These are phyloP conservation scores for Andrena hattorfiana DNA, from an alignment of 2,888 invertebrate genomes.

Conservation along the genomic window DNA sequence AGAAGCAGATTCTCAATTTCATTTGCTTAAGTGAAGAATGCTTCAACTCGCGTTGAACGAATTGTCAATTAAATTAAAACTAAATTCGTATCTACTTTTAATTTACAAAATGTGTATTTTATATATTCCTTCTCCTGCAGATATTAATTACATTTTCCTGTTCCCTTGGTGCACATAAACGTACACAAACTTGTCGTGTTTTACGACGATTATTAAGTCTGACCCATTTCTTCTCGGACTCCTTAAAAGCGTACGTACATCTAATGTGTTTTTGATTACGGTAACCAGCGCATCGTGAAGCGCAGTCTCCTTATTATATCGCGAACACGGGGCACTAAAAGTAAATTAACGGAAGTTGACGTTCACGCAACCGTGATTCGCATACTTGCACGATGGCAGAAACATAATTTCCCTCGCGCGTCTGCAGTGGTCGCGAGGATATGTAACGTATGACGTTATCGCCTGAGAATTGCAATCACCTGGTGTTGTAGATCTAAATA, in stretches of 20 bases:
- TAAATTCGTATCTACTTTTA: not conserved
- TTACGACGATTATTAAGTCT: not conserved
- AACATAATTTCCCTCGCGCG: slow-evolving; percentile 24
- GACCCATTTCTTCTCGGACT: slow-evolving; percentile 6
- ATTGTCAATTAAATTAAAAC: too few relatives aligned
- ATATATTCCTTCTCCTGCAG: not conserved
- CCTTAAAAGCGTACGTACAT: slow-evolving; percentile 2
- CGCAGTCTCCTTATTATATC: slow-evolving; percentile 18
- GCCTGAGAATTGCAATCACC: not conserved
- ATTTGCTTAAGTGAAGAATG: too few relatives aligned
- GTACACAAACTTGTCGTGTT: not conserved
- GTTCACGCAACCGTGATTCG: slow-evolving; percentile 55
- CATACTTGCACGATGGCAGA: slow-evolving; percentile 42
- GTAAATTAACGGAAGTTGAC: slow-evolving; percentile 62
- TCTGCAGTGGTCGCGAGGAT: slow-evolving; percentile 23
- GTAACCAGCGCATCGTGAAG: not conserved
- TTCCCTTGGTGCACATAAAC: not conserved
- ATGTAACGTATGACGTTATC: slow-evolving; percentile 25
- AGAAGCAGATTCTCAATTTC: too few relatives aligned
- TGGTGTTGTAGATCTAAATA: not conserved
- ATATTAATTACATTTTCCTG: not conserved
- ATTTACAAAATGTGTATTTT: not conserved
- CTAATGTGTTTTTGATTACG: slow-evolving; percentile 43
- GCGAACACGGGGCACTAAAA: slow-evolving; percentile 10
- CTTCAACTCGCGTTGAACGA: too few relatives aligned